Evolutionary conservation across 2,113 vertebrate species (phyloP).

Genomic region (Desmodus rotundus): DNA sequence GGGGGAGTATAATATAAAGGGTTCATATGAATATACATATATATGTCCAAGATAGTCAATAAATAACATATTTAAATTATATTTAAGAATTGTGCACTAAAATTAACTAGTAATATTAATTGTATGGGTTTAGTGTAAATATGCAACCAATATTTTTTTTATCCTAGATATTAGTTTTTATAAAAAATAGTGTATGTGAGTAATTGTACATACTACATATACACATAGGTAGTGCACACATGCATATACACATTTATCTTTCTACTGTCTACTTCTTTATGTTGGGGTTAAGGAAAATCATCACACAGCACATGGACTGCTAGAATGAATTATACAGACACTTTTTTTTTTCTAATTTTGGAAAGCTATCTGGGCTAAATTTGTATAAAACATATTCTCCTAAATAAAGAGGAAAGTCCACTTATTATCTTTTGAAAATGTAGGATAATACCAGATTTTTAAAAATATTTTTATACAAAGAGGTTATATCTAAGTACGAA

Average conservation of each 20-base stretch:
- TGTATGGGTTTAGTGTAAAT: not conserved
- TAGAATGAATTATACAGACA: not conserved
- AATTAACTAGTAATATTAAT: not conserved
- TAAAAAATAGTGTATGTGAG: not conserved
- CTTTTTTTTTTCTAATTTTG: not conserved
- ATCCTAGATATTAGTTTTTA: not conserved
- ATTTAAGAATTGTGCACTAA: not conserved
- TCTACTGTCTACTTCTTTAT: not conserved
- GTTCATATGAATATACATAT: not conserved
- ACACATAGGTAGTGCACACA: not conserved
- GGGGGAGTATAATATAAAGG: not conserved
- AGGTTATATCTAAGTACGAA: not conserved
- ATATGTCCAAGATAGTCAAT: not conserved
- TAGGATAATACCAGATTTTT: not conserved
- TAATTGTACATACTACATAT: not conserved
- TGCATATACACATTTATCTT: not conserved
- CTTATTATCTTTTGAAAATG: not conserved
- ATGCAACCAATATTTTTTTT: not conserved
- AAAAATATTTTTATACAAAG: not conserved
- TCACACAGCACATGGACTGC: not conserved
- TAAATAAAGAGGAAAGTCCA: not conserved
- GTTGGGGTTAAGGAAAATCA: not conserved
- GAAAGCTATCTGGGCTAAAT: not conserved
- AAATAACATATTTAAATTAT: not conserved
- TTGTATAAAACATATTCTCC: not conserved